Evolutionary conservation across 1,140 invertebrate species (phyloP), one percentile per base, ranked within the genome.

Genomic region (Trissolcus basalis): DNA sequence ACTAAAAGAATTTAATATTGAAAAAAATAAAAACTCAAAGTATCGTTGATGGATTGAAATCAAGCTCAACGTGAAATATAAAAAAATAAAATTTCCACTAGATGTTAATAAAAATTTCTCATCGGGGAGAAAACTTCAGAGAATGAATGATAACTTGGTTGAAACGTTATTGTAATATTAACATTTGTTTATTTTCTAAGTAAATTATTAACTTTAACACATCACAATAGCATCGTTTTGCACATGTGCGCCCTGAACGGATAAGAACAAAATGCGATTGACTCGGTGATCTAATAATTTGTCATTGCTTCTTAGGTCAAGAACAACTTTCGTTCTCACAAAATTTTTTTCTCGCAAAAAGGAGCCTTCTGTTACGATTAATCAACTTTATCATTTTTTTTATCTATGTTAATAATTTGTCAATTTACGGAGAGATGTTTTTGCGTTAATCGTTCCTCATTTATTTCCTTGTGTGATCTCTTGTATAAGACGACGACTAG

Each of bases 401-500:
- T 8, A 39, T 39, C n/a, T 39, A 11, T 39, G n/a, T 39, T 39
- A 39, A 39, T 39, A 11, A 11, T 39, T 39, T n/a, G 2, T 39
- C 19, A 27, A 6, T 27, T 3, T 3, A 27, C 6, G 19, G 19
- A 27, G 19, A 27, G 19, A 27, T 27, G 19, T 27, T 27, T n/a
- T 27, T 3, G 19, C 19, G 19, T 27, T 27, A 27, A 19, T 48
- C 27, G 3, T 39, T 39, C 9, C 36, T 39, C 36, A 39, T 27
- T 27, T 27, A 27, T 27, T 27, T 27, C 2, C 19, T 59, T 15
- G 19, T 54, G 55, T 74, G 10, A 12, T 39, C 10, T 69, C 0
- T 63, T 27, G 19, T n/a, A 53, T 70, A 70, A 80, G 64, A 51
- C 81, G 80, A 81, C 84, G 83, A 88, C 85, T 87, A 87, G 84